Evolutionary conservation across 2,888 invertebrate genomes (phyloP).

Genomic region (Palloptera scutellata): DNA sequence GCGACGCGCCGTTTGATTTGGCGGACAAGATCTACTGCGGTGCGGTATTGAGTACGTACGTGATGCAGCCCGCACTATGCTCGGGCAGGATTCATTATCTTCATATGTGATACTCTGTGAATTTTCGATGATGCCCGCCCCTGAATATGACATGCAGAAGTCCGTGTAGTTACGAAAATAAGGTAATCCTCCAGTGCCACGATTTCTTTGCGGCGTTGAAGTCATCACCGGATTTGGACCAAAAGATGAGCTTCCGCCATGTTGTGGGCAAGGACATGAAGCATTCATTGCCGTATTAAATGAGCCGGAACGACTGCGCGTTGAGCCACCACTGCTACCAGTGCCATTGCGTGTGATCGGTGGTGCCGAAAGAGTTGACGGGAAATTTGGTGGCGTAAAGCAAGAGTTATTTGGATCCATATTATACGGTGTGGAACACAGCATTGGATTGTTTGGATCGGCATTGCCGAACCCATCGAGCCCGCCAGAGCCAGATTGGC

Average conservation of each 20-base stretch:
- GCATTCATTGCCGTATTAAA: background rate
- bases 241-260: background rate
- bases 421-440: slow-evolving; percentile 19
- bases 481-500: background rate
- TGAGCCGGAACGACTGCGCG: background rate
- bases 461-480: background rate
- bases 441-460: slow-evolving; percentile 1
- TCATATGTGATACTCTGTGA: slow-evolving; percentile 38
- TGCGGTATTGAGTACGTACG: slow-evolving; percentile 35
- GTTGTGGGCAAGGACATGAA: background rate
- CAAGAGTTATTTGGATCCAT: slow-evolving; percentile 20
- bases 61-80: slow-evolving; percentile 36
- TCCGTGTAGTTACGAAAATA: slow-evolving; percentile 41
- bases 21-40: slow-evolving; percentile 25
- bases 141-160: slow-evolving; percentile 33
- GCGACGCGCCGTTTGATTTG: background rate
- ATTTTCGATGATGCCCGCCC: slow-evolving; percentile 28
- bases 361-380: slow-evolving; percentile 17
- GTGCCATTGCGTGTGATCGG: slow-evolving; percentile 1
- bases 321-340: background rate
- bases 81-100: slow-evolving; percentile 30
- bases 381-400: slow-evolving; percentile 21
- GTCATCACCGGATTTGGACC: slow-evolving; percentile 40
- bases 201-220: slow-evolving; percentile 29
- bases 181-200: slow-evolving; percentile 9